These are phyloP conservation scores for Drosophila navojoa DNA, from an alignment of 1,140 invertebrate species.

Conservation along the genomic window DNA sequence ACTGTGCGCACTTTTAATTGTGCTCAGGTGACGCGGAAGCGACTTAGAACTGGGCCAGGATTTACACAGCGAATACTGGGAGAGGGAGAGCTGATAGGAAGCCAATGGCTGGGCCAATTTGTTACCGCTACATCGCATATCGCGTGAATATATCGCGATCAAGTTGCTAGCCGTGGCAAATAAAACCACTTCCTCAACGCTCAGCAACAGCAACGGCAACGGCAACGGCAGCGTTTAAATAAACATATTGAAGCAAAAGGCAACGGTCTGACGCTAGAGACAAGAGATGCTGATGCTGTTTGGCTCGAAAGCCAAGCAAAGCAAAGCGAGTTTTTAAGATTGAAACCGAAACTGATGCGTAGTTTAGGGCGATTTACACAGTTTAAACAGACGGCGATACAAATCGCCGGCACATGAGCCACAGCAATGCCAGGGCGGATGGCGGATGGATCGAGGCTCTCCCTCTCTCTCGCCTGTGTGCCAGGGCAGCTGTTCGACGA, in stretches of 20 bases:
- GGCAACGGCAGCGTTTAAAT: constrained; percentile 46
- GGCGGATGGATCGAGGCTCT: background rate
- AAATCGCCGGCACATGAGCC: constrained; percentile 70
- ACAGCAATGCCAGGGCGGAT: background rate
- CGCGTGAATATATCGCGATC: constrained; percentile 65
- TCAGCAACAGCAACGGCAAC: too few relatives aligned
- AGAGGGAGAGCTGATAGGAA: constrained; percentile 11
- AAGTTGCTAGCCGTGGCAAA: constrained; percentile 63
- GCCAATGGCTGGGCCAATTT: constrained; percentile 60
- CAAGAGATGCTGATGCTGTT: background rate
- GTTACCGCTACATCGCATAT: constrained; percentile 76
- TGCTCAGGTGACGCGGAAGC: constrained; percentile 70
- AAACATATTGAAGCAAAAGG: constrained; percentile 58
- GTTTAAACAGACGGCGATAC: constrained; percentile 79
- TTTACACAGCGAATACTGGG: constrained; percentile 10
- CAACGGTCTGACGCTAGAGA: constrained; percentile 1
- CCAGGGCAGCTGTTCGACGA: constrained; percentile 50
- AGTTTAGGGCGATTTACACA: constrained; percentile 83
- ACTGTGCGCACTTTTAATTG: constrained; percentile 74
- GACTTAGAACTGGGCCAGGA: constrained; percentile 72
- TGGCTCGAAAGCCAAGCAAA: constrained; percentile 19
- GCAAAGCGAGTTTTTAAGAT: constrained; percentile 62
- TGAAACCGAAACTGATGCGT: constrained; percentile 83
- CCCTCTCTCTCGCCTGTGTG: background rate
- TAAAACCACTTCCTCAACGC: constrained; percentile 68